phyloP scores from a whole-genome alignment of 2,113 vertebrate genomes.

The Aegithalos caudatus region DNA sequence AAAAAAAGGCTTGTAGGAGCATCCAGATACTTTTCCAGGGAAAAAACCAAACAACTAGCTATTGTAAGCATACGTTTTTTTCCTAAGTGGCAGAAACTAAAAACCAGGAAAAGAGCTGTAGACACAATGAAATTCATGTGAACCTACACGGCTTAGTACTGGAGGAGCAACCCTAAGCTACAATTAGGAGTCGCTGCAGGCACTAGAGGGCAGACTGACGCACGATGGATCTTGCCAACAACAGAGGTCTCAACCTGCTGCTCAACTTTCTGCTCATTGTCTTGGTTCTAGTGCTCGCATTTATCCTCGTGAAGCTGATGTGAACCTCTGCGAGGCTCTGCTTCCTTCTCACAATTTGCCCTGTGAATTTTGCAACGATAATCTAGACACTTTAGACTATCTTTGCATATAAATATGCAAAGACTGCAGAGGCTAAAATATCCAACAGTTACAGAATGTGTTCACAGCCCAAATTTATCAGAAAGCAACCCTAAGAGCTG shows the following conservation, averaged over 20 bases:
- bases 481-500: neutral
- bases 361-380: neutral
- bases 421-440: neutral
- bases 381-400: neutral
- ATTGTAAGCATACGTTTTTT: neutral
- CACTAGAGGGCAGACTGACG: slow-evolving; percentile 10
- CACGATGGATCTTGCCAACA: slow-evolving; percentile 74
- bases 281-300: slow-evolving; percentile 75
- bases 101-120: neutral
- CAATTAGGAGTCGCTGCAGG: neutral
- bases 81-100: neutral
- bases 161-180: neutral
- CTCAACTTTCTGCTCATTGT: slow-evolving; percentile 81
- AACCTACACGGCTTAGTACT: neutral
- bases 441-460: neutral
- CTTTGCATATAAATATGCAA: neutral
- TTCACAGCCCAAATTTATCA: neutral
- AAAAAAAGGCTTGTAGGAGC: neutral
- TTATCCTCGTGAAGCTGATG: slow-evolving; percentile 79
- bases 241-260: slow-evolving; percentile 76
- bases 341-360: neutral
- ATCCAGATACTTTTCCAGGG: neutral
- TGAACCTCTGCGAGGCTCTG: neutral
- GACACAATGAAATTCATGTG: neutral
- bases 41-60: neutral